Evolutionary conservation across 2,113 vertebrate genomes (phyloP).

Genomic region (Azemiops feae): DNA sequence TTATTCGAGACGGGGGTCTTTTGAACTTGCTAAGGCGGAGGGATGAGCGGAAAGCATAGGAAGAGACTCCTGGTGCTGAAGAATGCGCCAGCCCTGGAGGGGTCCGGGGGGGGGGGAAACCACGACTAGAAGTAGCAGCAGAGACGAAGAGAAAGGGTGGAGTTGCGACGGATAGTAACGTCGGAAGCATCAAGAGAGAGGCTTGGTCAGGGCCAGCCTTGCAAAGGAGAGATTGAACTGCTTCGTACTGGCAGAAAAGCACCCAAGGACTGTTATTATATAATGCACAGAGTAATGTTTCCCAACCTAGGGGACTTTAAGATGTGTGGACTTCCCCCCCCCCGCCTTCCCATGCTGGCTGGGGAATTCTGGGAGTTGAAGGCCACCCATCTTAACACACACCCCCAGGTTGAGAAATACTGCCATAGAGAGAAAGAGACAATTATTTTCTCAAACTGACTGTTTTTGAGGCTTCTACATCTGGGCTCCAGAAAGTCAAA

Average conservation of each 20-base stretch:
- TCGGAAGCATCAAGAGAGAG: background rate
- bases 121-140: background rate
- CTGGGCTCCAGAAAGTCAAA: background rate
- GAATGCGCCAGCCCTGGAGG: background rate
- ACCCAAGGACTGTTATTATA: background rate
- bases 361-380: too few relatives aligned
- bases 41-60: background rate
- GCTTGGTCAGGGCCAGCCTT: background rate
- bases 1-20: background rate
- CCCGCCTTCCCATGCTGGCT: too few relatives aligned
- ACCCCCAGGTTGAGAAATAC: background rate
- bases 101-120: fast-evolving
- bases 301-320: background rate
- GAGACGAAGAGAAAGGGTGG: background rate
- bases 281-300: background rate
- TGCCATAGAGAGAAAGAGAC: background rate
- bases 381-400: too few relatives aligned
- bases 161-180: background rate
- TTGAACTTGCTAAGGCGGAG: background rate
- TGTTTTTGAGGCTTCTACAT: background rate
- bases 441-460: background rate
- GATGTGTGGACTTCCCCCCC: background rate
- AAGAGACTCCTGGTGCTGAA: too few relatives aligned
- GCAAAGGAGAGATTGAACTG: background rate
- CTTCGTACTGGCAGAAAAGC: background rate